These are phyloP conservation scores for Melanerpes aurifrons DNA, from an alignment of 2,113 vertebrate genomes.

Conservation along the genomic window DNA sequence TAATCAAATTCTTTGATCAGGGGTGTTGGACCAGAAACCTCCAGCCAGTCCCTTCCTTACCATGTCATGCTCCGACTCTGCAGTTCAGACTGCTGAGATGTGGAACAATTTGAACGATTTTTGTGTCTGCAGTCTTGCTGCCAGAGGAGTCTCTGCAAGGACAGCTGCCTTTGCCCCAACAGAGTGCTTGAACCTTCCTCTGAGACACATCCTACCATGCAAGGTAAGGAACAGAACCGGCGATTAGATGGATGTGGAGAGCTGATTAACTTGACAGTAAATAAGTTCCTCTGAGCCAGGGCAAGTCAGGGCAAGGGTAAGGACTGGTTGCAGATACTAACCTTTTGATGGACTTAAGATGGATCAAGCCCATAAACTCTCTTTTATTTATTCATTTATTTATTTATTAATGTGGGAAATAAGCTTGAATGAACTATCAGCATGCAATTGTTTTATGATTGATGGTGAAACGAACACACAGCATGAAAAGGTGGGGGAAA, in stretches of 20 bases:
- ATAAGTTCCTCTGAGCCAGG: neutral
- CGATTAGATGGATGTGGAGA: neutral
- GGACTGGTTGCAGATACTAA: neutral
- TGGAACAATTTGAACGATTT: neutral
- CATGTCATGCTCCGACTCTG: accelerated
- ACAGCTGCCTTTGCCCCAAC: neutral
- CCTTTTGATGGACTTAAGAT: neutral
- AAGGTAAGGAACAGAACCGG: neutral
- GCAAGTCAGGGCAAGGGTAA: neutral
- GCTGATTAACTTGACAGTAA: neutral
- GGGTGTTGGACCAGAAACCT: neutral
- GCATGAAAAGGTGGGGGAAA: neutral
- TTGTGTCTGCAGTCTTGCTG: neutral
- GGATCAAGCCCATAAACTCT: neutral
- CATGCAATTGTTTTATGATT: neutral
- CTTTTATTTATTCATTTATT: neutral
- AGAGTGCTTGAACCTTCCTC: neutral
- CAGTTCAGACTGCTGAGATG: neutral
- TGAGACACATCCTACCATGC: neutral
- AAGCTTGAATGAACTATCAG: neutral
- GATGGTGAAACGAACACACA: neutral
- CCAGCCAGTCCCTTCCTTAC: neutral
- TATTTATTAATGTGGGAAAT: neutral
- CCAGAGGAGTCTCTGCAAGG: neutral
- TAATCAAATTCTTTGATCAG: accelerated